These are phyloP conservation scores for Gallinago nigripennis DNA, from an alignment of 2,797 vertebrate genomes.

Conservation along the genomic window DNA sequence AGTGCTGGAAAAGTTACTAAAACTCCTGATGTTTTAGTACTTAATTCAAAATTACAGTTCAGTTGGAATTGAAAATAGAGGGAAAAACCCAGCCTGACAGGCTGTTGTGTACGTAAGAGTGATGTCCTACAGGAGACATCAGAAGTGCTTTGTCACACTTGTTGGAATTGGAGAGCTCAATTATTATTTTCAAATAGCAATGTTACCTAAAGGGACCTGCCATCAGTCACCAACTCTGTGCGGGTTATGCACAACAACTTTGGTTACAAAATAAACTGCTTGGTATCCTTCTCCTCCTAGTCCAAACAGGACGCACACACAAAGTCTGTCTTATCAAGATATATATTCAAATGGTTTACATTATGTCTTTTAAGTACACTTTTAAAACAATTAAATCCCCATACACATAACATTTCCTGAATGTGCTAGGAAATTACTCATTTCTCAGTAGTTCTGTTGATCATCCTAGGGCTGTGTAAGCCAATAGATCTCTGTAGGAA, in stretches of 20 bases:
- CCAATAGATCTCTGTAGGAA: neutral
- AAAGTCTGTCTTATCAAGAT: neutral
- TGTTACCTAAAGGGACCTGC: neutral
- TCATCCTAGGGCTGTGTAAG: neutral
- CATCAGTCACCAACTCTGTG: accelerated
- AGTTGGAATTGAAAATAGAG: neutral
- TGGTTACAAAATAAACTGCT: neutral
- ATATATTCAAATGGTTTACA: neutral
- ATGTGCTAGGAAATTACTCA: neutral
- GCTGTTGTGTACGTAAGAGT: neutral
- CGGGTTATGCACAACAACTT: neutral
- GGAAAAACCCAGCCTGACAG: neutral
- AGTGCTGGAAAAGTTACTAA: neutral
- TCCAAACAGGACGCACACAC: neutral
- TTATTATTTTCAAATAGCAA: neutral
- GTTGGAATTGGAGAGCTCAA: neutral
- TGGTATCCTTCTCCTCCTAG: neutral
- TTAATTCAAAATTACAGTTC: neutral
- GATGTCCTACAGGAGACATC: neutral
- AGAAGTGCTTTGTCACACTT: neutral
- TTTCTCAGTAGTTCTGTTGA: neutral
- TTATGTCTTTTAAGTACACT: neutral
- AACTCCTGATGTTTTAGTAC: neutral
- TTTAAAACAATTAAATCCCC: neutral
- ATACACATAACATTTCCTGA: neutral